These are phyloP conservation scores for Solenopsis fugax DNA, from an alignment of 1,140 invertebrate species.

Conservation along the genomic window DNA sequence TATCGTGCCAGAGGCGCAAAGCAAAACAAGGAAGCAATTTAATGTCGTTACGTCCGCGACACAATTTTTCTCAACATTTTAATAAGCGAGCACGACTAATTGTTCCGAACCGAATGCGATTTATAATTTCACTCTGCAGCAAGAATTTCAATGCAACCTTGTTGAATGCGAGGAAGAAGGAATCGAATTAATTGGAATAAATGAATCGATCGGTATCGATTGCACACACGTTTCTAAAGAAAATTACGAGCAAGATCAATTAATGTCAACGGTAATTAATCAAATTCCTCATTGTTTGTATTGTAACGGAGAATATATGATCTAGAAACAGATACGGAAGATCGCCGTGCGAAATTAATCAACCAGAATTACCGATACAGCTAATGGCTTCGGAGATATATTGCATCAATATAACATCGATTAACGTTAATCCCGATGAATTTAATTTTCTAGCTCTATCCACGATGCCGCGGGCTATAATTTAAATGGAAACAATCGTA, in stretches of 20 bases:
- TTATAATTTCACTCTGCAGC: neutral
- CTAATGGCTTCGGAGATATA: conserved; percentile 3
- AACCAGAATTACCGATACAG: neutral
- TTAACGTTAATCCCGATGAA: conserved; percentile 14
- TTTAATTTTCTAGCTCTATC: conserved; percentile 3
- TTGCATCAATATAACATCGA: conserved; percentile 28
- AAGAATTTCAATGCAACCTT: neutral
- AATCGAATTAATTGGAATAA: conserved; percentile 9
- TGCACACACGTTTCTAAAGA: neutral
- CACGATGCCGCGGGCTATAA: neutral
- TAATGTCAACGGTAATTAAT: neutral
- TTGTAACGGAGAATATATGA: neutral
- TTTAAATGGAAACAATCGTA: neutral
- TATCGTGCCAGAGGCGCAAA: neutral
- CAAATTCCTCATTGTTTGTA: conserved; percentile 1
- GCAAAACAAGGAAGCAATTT: conserved; percentile 53
- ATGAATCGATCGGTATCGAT: conserved; percentile 4
- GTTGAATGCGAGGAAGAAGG: neutral
- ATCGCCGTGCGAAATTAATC: neutral
- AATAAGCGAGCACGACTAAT: conserved; percentile 24
- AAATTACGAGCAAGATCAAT: neutral
- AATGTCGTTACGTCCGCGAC: conserved; percentile 8
- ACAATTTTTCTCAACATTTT: conserved; percentile 40
- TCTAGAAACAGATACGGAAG: neutral
- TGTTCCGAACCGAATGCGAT: neutral